Percentiles rank a stretch among this genome's conserved stretches.
phyloP scores from a whole-genome alignment of 2,888 invertebrate species.

The Cryptus armator region DNA sequence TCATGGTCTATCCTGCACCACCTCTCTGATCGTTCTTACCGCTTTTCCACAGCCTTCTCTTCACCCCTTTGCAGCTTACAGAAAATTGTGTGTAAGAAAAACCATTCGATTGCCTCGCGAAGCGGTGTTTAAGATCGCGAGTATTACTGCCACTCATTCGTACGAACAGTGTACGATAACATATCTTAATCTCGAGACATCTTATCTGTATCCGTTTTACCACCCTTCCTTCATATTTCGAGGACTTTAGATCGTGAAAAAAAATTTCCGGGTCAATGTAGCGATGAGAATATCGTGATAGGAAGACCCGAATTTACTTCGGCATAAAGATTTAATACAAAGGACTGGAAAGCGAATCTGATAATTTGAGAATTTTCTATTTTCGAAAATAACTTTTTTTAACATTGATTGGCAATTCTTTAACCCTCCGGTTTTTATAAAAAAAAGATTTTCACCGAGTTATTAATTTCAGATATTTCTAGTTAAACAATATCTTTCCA shows the following conservation, averaged over 20 bases:
- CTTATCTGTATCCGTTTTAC: conserved; percentile 8
- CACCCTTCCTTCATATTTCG: not conserved
- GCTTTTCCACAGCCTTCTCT: not conserved
- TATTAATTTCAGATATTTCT: too few relatives aligned
- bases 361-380: too few relatives aligned
- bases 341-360: too few relatives aligned
- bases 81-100: conserved; percentile 4
- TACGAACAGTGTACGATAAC: conserved; percentile 47
- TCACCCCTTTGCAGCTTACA: not conserved
- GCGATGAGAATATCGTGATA: too few relatives aligned
- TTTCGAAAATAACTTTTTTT: too few relatives aligned
- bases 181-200: conserved; percentile 61
- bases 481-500: too few relatives aligned
- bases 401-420: too few relatives aligned
- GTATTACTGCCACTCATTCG: conserved; percentile 31
- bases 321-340: not conserved
- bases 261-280: conserved; percentile 39
- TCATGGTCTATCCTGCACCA: conserved; percentile 67
- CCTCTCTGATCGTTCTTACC: conserved; percentile 2
- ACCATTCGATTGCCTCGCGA: conserved; percentile 20
- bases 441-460: too few relatives aligned
- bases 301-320: not conserved
- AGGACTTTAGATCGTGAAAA: not conserved
- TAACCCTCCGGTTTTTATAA: too few relatives aligned
- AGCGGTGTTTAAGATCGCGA: conserved; percentile 19